phyloP scores from a whole-genome alignment of 2,888 invertebrate species.

The Trichopoda pennipes region DNA sequence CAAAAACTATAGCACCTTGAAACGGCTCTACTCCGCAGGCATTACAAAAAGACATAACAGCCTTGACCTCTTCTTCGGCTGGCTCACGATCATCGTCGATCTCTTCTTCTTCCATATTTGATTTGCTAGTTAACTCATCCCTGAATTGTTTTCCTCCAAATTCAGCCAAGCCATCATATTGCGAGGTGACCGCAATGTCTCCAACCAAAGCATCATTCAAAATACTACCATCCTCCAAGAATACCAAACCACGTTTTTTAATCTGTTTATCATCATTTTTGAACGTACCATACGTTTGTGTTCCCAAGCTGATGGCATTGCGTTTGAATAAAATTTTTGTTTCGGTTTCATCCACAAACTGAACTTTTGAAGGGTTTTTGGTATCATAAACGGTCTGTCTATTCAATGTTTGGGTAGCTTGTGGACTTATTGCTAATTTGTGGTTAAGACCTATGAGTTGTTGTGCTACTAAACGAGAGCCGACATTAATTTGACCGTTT shows the following conservation, averaged over 20 bases:
- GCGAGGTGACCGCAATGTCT: slow-evolving; percentile 51
- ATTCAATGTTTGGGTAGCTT: slow-evolving; percentile 52
- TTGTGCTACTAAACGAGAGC: slow-evolving; percentile 83
- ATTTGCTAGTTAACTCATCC: slow-evolving; percentile 82
- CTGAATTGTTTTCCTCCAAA: slow-evolving; percentile 86
- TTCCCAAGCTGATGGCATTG: slow-evolving; percentile 56
- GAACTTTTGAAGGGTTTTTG: slow-evolving; percentile 84
- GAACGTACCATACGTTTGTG: slow-evolving; percentile 15
- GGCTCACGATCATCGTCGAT: slow-evolving; percentile 89
- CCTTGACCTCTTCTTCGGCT: slow-evolving; percentile 90
- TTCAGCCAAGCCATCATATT: slow-evolving; percentile 85
- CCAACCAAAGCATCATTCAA: slow-evolving; percentile 83
- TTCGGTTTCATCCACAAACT: slow-evolving; percentile 83
- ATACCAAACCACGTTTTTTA: slow-evolving; percentile 85
- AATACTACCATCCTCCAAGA: slow-evolving; percentile 86
- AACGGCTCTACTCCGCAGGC: slow-evolving; percentile 90
- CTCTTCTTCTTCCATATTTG: slow-evolving; percentile 79
- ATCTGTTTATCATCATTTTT: slow-evolving; percentile 72
- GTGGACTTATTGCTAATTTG: slow-evolving; percentile 27
- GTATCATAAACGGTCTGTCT: slow-evolving; percentile 51
- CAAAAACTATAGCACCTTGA: slow-evolving; percentile 88
- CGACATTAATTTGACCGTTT: slow-evolving; percentile 85
- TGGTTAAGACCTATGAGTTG: slow-evolving; percentile 81
- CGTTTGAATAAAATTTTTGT: slow-evolving; percentile 77
- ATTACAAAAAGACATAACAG: slow-evolving; percentile 89